These are phyloP conservation scores for Chorisops tibialis DNA, from an alignment of 2,888 invertebrate genomes.

Conservation along the genomic window DNA sequence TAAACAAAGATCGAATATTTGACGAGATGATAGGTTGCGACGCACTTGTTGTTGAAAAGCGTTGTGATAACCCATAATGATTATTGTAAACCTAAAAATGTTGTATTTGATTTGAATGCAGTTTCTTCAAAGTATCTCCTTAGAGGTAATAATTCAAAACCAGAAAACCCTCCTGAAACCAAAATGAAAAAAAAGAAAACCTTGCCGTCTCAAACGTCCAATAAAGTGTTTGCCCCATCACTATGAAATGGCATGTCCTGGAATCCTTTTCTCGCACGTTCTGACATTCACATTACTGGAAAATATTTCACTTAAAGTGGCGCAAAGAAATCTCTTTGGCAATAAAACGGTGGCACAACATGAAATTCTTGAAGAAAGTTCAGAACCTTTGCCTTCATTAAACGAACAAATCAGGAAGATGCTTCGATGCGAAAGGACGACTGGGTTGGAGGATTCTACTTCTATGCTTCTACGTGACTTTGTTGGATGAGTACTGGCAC, in stretches of 20 bases:
- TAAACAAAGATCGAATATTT: too few relatives aligned
- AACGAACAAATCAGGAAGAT: conserved; percentile 23
- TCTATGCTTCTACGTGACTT: conserved; percentile 13
- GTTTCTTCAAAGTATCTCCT: too few relatives aligned
- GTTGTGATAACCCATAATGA: too few relatives aligned
- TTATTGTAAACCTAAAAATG: too few relatives aligned
- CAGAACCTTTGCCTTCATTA: conserved; percentile 23
- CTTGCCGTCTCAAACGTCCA: too few relatives aligned
- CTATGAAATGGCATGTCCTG: background rate
- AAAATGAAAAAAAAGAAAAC: too few relatives aligned
- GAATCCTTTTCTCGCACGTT: conserved; percentile 13
- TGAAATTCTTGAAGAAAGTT: conserved; percentile 15
- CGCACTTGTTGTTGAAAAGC: too few relatives aligned
- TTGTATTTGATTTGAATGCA: too few relatives aligned
- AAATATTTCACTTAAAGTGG: conserved; percentile 22
- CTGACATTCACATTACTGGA: conserved; percentile 15
- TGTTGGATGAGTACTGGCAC: background rate
- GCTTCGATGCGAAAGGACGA: background rate
- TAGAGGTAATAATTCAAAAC: too few relatives aligned
- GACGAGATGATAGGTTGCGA: too few relatives aligned
- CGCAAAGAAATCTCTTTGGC: conserved; percentile 11
- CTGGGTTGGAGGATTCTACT: background rate
- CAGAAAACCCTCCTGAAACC: too few relatives aligned
- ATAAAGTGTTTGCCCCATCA: background rate
- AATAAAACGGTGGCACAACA: conserved; percentile 12